A percentile compares a stretch with the other conserved stretches of the same genome.
Conservation (phyloP, 2,797 vertebrate species). For the Natrix natrix region DNA sequence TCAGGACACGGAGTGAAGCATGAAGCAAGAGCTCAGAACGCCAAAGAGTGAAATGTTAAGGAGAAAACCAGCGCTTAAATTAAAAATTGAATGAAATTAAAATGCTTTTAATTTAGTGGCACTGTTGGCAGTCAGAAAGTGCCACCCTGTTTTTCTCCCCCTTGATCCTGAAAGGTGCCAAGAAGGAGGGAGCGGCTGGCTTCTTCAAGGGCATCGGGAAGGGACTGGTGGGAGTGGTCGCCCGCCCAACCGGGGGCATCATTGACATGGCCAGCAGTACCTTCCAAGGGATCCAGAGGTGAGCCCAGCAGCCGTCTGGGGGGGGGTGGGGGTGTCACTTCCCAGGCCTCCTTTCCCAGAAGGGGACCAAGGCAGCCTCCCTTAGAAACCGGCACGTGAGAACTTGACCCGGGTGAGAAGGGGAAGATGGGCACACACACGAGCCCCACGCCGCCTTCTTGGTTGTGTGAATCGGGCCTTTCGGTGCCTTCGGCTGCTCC, state of each 20-base stretch:
- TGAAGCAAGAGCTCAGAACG: neutral
- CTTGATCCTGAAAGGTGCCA: constrained; percentile 80
- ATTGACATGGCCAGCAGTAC: constrained; percentile 98
- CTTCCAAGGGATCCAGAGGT: constrained; percentile 98
- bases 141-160: neutral
- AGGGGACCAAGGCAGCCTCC: neutral
- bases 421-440: too few species aligned
- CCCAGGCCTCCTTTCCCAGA: neutral
- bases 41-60: neutral
- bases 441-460: neutral
- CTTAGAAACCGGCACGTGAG: neutral
- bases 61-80: neutral
- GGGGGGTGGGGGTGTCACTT: too few species aligned
- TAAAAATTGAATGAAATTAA: neutral
- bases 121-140: neutral
- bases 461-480: neutral
- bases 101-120: neutral
- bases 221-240: constrained; percentile 92
- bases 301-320: neutral
- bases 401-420: neutral
- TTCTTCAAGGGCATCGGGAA: constrained; percentile 99
- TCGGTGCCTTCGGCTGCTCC: neutral
- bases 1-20: neutral
- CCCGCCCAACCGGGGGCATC: constrained; percentile 90
- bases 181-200: constrained; percentile 92